A percentile compares a stretch with the other conserved stretches of the same genome.
Conservation (phyloP, 2,113 vertebrate species). For the Bettongia penicillata region DNA sequence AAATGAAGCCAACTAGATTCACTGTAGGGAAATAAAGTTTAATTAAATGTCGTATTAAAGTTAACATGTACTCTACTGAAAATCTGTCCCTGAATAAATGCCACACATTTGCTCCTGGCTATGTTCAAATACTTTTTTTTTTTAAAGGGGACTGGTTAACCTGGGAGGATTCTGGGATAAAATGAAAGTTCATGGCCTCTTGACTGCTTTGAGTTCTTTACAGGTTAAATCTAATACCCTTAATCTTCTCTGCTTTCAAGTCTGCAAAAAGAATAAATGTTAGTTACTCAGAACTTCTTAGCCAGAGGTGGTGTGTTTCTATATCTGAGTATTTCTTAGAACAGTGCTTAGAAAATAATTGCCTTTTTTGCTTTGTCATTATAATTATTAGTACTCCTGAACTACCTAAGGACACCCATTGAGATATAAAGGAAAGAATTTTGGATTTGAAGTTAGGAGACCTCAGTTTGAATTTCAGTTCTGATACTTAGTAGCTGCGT, state of each 20-base stretch:
- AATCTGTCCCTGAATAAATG: slow-evolving; percentile 22
- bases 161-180: slow-evolving; percentile 35
- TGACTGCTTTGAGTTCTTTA: slow-evolving; percentile 54
- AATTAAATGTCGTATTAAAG: slow-evolving; percentile 59
- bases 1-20: slow-evolving; percentile 53
- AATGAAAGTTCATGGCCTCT: slow-evolving; percentile 65
- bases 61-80: slow-evolving; percentile 38
- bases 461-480: background rate
- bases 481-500: background rate
- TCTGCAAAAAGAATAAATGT: fast-evolving
- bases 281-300: slow-evolving; percentile 35
- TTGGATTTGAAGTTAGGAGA: background rate
- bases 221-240: slow-evolving; percentile 29
- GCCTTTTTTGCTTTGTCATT: background rate
- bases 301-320: slow-evolving; percentile 1
- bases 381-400: background rate
- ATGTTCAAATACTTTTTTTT: slow-evolving; percentile 39
- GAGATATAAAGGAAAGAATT: background rate
- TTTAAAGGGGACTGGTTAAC: slow-evolving; percentile 58
- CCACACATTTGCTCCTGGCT: slow-evolving; percentile 10
- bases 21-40: slow-evolving; percentile 65
- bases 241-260: slow-evolving; percentile 51
- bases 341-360: slow-evolving; percentile 26
- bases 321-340: slow-evolving; percentile 45
- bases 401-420: background rate